Evolutionary conservation across 2,113 vertebrate species (phyloP).

Genomic region (Protobothrops mucrosquamatus): DNA sequence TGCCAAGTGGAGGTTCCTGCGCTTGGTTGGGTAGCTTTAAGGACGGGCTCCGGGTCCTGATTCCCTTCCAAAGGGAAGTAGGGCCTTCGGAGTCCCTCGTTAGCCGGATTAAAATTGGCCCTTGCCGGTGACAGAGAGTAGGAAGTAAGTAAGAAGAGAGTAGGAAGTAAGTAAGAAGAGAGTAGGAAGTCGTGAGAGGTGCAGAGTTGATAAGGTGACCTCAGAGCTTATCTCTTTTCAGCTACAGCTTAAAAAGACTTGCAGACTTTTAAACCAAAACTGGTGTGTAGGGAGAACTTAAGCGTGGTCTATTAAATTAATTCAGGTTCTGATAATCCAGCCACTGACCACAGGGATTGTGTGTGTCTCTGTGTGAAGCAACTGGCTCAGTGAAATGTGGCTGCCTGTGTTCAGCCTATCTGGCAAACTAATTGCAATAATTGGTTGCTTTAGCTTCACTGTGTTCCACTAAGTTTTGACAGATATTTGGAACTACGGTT

Average conservation of each 20-base stretch:
- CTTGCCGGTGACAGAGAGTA: neutral
- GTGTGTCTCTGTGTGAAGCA: neutral
- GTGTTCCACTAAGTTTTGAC: neutral
- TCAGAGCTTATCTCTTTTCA: neutral
- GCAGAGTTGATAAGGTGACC: neutral
- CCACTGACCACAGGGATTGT: neutral
- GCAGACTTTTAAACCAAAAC: neutral
- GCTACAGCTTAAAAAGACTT: neutral
- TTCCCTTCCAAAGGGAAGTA: neutral
- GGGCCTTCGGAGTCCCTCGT: neutral
- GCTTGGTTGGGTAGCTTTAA: neutral
- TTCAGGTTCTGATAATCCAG: neutral
- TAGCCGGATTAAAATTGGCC: neutral
- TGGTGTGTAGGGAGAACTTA: neutral
- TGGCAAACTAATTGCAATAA: neutral
- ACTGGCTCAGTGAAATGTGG: neutral
- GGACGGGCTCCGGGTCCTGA: neutral
- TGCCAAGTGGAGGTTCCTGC: neutral
- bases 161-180: neutral
- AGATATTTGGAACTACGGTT: neutral
- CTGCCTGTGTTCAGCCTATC: neutral
- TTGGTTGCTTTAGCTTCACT: neutral
- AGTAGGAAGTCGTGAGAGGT: neutral
- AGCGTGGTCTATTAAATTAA: neutral
- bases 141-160: neutral